Percentiles rank a stretch among this genome's conserved stretches.
Conservation (phyloP, 2,797 vertebrate genomes). For the Cercopithecus neglectus region DNA sequence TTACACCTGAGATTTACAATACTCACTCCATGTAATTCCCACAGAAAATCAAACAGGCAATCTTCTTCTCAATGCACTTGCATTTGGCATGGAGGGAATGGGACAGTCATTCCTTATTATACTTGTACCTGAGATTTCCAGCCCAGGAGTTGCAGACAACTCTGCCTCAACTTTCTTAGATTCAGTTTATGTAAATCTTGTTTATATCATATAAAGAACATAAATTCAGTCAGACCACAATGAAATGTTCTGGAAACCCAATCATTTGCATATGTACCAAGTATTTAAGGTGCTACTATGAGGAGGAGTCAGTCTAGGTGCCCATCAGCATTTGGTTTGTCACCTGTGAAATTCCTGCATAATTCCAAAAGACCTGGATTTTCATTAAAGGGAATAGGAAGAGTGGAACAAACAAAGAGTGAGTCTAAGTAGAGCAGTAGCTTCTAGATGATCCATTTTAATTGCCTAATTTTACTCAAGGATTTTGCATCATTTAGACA, state of each 20-base stretch:
- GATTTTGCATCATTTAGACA: background rate
- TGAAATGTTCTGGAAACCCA: background rate
- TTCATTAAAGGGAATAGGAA: background rate
- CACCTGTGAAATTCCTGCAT: background rate
- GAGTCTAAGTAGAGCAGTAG: background rate
- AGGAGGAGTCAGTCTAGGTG: background rate
- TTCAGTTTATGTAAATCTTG: background rate
- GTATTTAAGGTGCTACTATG: background rate
- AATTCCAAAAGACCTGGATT: background rate
- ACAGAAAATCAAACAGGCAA: background rate
- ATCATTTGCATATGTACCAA: background rate
- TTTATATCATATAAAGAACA: background rate
- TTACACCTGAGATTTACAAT: background rate
- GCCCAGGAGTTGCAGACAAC: background rate
- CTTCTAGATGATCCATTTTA: background rate
- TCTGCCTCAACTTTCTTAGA: background rate
- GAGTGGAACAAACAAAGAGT: background rate
- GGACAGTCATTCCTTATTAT: rapidly evolving
- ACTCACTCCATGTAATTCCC: background rate
- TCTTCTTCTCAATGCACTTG: background rate
- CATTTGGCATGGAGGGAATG: background rate
- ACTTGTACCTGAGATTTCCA: background rate
- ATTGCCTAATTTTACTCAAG: background rate
- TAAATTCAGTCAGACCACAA: background rate
- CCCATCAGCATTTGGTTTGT: background rate